Evolutionary conservation across 2,797 vertebrate genomes (phyloP).

Genomic region (Gallinago solitaria): DNA sequence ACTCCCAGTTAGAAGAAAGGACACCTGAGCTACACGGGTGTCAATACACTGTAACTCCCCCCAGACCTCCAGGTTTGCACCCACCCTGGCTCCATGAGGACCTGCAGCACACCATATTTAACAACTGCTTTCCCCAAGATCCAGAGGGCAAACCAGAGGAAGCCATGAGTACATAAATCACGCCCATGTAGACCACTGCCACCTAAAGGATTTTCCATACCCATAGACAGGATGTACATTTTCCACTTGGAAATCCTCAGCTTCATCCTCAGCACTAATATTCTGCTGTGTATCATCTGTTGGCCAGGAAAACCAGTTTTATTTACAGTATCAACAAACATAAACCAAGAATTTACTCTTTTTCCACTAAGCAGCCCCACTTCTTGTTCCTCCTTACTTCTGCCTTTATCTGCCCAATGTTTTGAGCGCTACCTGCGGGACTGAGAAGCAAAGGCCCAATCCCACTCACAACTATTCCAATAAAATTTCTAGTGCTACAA

Average conservation of each 20-base stretch:
- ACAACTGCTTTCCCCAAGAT: not conserved
- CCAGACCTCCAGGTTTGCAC: fast-evolving
- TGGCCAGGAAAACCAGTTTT: not conserved
- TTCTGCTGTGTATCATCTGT: not conserved
- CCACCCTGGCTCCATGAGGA: fast-evolving
- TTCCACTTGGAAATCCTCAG: not conserved
- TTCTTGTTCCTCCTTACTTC: not conserved
- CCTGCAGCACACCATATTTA: not conserved
- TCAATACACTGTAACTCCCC: fast-evolving
- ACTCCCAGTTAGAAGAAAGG: not conserved
- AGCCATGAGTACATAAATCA: not conserved
- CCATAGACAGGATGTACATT: fast-evolving
- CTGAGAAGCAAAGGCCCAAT: not conserved
- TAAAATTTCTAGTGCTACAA: not conserved
- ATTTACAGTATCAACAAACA: not conserved
- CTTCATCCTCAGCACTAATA: not conserved
- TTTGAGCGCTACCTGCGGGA: not conserved
- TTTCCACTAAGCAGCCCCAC: not conserved
- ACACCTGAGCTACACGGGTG: fast-evolving
- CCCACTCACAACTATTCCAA: not conserved
- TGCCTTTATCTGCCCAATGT: not conserved
- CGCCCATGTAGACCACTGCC: not conserved
- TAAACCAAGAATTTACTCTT: not conserved
- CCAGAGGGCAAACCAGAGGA: not conserved
- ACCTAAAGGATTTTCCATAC: not conserved